Base-by-base conservation (phyloP, 1,140 invertebrate species). In the Trichonephila clavipes region DNA sequence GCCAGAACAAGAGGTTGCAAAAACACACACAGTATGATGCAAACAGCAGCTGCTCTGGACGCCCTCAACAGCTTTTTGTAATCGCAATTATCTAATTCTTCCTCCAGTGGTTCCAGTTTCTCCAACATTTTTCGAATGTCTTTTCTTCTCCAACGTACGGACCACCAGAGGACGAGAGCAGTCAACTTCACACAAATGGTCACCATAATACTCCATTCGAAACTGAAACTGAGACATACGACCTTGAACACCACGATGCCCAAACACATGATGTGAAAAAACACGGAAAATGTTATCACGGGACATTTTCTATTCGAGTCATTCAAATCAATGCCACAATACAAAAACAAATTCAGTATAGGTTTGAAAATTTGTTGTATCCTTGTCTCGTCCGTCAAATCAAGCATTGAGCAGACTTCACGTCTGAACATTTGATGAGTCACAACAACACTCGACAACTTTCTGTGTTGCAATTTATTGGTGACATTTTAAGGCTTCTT, bases 201-300 rank as follows among this genome's bases (percentile, higher is more conserved):
- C 5, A 89, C 88, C 19, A 77, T 19, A 21, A 89, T 18, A 34
- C 58, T 69, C 88, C 88, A 89, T 7, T 34, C 16, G 21, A 89
- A 89, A 2, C 24, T 16, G 1, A 19, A 21, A 1, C 21, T 19
- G 4, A 89, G 66, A 1, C 88, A 89, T 10, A 77, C 58, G 2
- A 34, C 77, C 58, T 89, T 89, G 40, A 89, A 77, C 12, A 77
- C 19, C 14, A 89, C 72, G 66, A 89, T 89, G 5, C 88, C 88
- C 34, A 72, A 58, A 62, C 88, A 89, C 64, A 77, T 77, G 44
- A 24, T 16, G 16, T 72, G 88, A 24, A 89, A 89, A 51, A 72
- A 77, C 8, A 89, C 14, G 0, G 44, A 34, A 21, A 64, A 66
- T 2, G 16, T 24, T 21, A 64, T 10, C 5, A 21, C 19, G 8